A percentile compares a stretch with the other conserved stretches of the same genome.
Evolutionary conservation across 64 coral and sea anemone species (phyloP).

Genomic region (Stichodactyla helianthus): DNA sequence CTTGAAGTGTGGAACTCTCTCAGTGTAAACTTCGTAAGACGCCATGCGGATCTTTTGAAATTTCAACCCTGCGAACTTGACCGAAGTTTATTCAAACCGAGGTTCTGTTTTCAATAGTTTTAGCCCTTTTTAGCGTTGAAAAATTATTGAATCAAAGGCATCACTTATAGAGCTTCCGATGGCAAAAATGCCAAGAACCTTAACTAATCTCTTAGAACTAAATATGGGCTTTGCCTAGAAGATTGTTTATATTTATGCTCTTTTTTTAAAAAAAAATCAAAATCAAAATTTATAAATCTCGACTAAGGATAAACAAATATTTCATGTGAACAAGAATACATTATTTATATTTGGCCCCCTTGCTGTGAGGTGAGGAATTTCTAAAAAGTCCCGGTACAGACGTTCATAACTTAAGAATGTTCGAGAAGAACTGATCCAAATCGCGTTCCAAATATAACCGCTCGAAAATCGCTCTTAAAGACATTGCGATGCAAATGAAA

Average conservation of each 20-base stretch:
- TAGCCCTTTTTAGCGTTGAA: no score
- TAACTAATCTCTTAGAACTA: no score
- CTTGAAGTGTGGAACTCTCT: background rate
- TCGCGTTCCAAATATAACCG: background rate
- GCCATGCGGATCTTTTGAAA: background rate
- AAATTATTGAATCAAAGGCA: no score
- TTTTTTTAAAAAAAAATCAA: no score
- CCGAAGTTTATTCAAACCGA: background rate
- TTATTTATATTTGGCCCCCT: background rate
- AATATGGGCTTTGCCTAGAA: no score
- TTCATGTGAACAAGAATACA: background rate
- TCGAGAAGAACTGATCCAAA: background rate
- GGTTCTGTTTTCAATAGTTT: background rate
- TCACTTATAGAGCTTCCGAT: no score
- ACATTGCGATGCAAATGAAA: background rate
- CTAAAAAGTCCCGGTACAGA: background rate
- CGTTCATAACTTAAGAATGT: background rate
- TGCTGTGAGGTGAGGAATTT: background rate
- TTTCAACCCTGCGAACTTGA: background rate
- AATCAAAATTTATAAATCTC: background rate
- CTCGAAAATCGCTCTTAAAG: background rate
- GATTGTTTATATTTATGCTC: no score
- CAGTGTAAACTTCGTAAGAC: background rate
- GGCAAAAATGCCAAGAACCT: no score
- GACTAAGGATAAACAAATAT: background rate